Evolutionary conservation across 1,140 invertebrate genomes (phyloP).

Genomic region (Drosophila nikananu): DNA sequence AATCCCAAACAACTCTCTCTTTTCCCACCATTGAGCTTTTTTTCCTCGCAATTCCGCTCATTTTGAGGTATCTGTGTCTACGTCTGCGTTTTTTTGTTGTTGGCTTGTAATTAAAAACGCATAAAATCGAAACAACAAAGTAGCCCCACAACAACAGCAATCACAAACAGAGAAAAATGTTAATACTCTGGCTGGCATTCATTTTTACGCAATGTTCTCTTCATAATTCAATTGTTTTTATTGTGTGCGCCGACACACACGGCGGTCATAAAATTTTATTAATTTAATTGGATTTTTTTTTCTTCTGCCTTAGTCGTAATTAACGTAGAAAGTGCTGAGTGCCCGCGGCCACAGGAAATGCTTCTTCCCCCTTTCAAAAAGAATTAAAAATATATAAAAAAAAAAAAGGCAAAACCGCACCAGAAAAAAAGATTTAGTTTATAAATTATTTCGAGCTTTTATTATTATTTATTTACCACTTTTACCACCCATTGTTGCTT

Average conservation of each 20-base stretch:
- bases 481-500: slow-evolving; percentile 84
- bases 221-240: slow-evolving; percentile 82
- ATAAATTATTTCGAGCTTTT: slow-evolving; percentile 67
- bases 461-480: slow-evolving; percentile 80
- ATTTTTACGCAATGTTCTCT: slow-evolving; percentile 70
- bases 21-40: neutral
- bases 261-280: slow-evolving; percentile 71
- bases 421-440: slow-evolving; percentile 60
- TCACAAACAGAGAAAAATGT: slow-evolving; percentile 46
- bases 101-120: slow-evolving; percentile 66
- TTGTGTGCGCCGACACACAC: slow-evolving; percentile 53
- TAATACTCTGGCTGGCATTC: slow-evolving; percentile 45
- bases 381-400: slow-evolving; percentile 2
- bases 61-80: slow-evolving; percentile 35
- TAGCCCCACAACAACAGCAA: slow-evolving; percentile 38
- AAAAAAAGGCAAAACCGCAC: slow-evolving; percentile 14
- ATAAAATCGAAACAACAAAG: slow-evolving; percentile 70
- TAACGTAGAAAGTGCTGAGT: slow-evolving; percentile 67
- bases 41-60: slow-evolving; percentile 7
- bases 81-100: slow-evolving; percentile 11
- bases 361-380: slow-evolving; percentile 33
- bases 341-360: slow-evolving; percentile 63
- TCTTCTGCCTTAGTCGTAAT: slow-evolving; percentile 38
- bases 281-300: slow-evolving; percentile 78
- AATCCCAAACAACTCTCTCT: slow-evolving; percentile 1